Evolutionary conservation across 2,113 vertebrate species (phyloP).

Genomic region (Pelmatolapia mariae): DNA sequence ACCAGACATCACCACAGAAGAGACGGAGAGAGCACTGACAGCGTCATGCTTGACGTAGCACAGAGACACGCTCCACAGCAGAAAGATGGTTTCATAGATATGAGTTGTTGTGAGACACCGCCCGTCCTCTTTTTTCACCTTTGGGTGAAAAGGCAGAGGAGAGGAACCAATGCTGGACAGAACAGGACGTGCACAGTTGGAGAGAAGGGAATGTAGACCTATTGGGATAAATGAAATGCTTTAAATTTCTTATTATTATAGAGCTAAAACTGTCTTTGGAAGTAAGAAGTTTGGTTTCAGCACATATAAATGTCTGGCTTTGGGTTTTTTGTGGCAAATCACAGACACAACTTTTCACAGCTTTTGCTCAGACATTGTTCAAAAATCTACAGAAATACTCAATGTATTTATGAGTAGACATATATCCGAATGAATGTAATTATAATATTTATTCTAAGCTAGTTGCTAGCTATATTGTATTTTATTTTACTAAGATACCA

Average conservation of each 20-base stretch:
- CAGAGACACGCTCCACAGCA: constrained; percentile 39
- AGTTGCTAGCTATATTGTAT: not conserved
- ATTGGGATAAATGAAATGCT: not conserved
- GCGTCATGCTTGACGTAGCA: constrained; percentile 46
- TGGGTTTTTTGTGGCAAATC: not conserved
- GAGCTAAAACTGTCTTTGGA: not conserved
- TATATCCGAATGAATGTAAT: not conserved
- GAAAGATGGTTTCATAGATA: constrained; percentile 56
- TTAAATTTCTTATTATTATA: not conserved
- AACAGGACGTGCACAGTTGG: constrained; percentile 1
- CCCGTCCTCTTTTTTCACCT: not conserved
- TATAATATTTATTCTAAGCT: not conserved
- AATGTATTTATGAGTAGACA: not conserved
- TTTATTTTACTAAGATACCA: not conserved
- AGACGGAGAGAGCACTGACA: constrained; percentile 38
- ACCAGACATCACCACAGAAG: constrained; percentile 59
- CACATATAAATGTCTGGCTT: not conserved
- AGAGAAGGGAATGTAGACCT: not conserved
- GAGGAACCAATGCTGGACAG: not conserved
- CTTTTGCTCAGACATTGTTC: not conserved
- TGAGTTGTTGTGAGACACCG: not conserved
- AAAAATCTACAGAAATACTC: not conserved
- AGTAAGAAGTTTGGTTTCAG: not conserved
- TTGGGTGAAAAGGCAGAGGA: not conserved
- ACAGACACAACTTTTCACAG: not conserved